These are phyloP conservation scores for Catocala fraxini DNA, from an alignment of 2,888 invertebrate species.

Conservation along the genomic window DNA sequence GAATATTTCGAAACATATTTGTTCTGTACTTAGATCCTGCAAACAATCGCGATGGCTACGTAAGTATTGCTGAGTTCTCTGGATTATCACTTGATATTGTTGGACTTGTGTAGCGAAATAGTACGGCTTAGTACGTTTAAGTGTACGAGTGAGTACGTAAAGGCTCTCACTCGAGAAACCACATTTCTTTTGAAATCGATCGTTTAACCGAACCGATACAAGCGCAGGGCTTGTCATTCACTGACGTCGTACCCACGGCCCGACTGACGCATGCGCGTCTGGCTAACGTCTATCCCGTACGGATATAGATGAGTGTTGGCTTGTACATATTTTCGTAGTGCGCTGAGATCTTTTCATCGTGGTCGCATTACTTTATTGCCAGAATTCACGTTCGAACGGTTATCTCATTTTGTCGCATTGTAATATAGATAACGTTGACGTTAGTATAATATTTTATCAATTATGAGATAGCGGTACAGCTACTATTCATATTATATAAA, in stretches of 20 bases:
- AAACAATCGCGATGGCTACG: background rate
- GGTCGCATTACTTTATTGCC: conserved; percentile 75
- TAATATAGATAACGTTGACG: conserved; percentile 77
- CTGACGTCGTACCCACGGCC: conserved; percentile 77
- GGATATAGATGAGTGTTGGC: conserved; percentile 78
- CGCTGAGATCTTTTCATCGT: conserved; percentile 73
- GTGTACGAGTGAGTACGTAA: background rate
- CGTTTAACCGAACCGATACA: conserved; percentile 72
- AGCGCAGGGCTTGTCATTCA: conserved; percentile 84
- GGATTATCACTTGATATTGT: background rate
- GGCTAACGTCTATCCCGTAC: conserved; percentile 82
- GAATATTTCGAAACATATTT: background rate
- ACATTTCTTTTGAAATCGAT: conserved; percentile 84
- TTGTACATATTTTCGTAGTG: conserved; percentile 75
- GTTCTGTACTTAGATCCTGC: background rate
- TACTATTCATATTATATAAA: conserved; percentile 76
- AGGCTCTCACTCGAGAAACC: conserved; percentile 54
- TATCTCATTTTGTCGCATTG: conserved; percentile 85
- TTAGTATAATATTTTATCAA: conserved; percentile 80
- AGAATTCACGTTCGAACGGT: conserved; percentile 72
- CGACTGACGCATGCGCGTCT: conserved; percentile 86
- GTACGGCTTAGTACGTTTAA: background rate
- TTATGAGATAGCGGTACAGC: conserved; percentile 76
- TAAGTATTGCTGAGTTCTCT: no score
- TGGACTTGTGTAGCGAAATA: background rate